phyloP scores from a whole-genome alignment of 2,888 invertebrate species.

The Drosophila rubida region DNA sequence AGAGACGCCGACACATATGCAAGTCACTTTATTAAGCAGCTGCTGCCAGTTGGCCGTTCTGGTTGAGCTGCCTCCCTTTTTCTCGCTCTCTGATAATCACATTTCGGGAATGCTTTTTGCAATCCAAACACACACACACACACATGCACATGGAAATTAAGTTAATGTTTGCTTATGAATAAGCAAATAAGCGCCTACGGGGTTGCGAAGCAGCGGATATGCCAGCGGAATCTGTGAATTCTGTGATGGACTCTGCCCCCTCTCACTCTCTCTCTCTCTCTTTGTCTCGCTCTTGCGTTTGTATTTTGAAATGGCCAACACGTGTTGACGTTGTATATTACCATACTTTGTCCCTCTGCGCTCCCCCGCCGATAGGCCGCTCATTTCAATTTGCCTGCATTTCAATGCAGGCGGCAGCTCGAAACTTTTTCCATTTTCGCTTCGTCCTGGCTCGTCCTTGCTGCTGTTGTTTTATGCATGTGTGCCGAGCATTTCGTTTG shows the following conservation, averaged over 20 bases:
- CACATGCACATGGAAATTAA: conserved; percentile 76
- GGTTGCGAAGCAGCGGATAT: conserved; percentile 43
- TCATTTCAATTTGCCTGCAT: conserved; percentile 78
- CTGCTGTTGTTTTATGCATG: conserved; percentile 55
- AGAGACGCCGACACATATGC: conserved; percentile 1
- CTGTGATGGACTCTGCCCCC: conserved; percentile 60
- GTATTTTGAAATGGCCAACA: conserved; percentile 81
- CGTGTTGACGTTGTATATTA: conserved; percentile 59
- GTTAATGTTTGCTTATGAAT: conserved; percentile 84
- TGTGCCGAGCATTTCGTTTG: conserved; percentile 36
- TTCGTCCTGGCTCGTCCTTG: conserved; percentile 38
- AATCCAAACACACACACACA: conserved; percentile 29
- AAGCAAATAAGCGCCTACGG: conserved; percentile 82
- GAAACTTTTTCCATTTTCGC: conserved; percentile 73
- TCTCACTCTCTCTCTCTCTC: conserved; percentile 32
- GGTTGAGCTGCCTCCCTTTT: conserved; percentile 27
- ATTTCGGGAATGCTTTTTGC: conserved; percentile 75
- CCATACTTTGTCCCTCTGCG: background rate
- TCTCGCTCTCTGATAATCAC: conserved; percentile 68
- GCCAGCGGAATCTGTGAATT: conserved; percentile 25
- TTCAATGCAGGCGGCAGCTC: conserved; percentile 66
- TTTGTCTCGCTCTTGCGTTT: conserved; percentile 49
- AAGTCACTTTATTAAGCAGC: conserved; percentile 71
- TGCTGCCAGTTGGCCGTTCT: conserved; percentile 50
- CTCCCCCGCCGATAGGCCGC: conserved; percentile 20